Percentiles rank a stretch among this genome's conserved stretches.
These are phyloP conservation scores for Aphodius granarius DNA, from an alignment of 2,888 invertebrate species.

Conservation along the genomic window DNA sequence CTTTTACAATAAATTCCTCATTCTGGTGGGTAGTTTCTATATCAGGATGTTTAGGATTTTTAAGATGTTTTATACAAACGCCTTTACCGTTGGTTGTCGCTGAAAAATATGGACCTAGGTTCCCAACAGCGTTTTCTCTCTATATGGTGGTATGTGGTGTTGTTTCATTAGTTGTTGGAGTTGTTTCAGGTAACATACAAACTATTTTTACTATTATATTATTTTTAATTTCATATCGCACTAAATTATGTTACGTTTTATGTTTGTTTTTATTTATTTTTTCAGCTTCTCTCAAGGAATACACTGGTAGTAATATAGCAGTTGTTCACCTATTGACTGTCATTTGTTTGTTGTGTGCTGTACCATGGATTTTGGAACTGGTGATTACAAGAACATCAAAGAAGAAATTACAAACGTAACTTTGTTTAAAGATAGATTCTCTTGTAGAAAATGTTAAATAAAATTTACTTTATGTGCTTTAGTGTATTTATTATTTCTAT, in stretches of 20 bases:
- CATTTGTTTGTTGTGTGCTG: conserved; percentile 66
- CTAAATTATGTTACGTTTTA: too few species aligned
- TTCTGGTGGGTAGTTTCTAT: conserved; percentile 62
- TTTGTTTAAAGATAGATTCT: too few species aligned
- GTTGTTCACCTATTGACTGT: conserved; percentile 69
- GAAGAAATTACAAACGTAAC: background rate
- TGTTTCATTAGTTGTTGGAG: conserved; percentile 68
- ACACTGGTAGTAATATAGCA: conserved; percentile 65
- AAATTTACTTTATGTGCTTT: background rate
- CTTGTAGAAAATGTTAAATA: background rate
- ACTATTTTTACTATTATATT: conserved; percentile 50
- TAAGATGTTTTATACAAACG: conserved; percentile 72
- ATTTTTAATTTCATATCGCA: conserved; percentile 41
- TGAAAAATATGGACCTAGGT: conserved; percentile 68
- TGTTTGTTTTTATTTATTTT: conserved; percentile 41
- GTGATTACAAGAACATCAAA: conserved; percentile 18
- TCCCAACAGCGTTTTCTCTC: conserved; percentile 72
- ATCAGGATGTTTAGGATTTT: conserved; percentile 66
- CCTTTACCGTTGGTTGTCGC: conserved; percentile 71
- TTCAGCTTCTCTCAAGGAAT: conserved; percentile 63
- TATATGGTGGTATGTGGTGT: conserved; percentile 73
- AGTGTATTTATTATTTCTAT: background rate
- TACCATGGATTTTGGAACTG: conserved; percentile 69
- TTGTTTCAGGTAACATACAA: conserved; percentile 61
- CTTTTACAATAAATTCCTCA: conserved; percentile 60